A percentile compares a stretch with the other conserved stretches of the same genome.
Evolutionary conservation across 2,113 vertebrate genomes (phyloP).

Genomic region (Calyptomena viridis): DNA sequence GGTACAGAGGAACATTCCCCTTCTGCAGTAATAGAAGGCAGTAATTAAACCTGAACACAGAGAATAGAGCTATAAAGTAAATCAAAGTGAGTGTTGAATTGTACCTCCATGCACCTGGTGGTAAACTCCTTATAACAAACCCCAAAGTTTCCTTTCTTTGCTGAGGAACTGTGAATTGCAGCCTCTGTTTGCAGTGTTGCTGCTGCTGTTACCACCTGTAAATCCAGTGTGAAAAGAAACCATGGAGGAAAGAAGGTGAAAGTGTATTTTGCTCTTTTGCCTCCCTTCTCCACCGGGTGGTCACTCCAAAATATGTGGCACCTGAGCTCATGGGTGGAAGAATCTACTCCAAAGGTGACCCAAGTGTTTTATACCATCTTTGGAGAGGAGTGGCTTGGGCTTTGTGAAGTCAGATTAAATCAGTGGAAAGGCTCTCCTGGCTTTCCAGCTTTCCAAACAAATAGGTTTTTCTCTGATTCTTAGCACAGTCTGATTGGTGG

Average conservation of each 20-base stretch:
- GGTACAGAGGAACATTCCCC: slow-evolving; percentile 6
- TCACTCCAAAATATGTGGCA: background rate
- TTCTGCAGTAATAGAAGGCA: slow-evolving; percentile 33
- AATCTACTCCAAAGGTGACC: background rate
- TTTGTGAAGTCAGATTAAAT: background rate
- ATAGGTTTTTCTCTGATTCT: background rate
- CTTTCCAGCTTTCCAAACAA: background rate
- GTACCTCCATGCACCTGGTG: background rate
- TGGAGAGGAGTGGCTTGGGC: background rate
- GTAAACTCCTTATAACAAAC: slow-evolving; percentile 23
- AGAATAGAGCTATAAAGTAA: background rate
- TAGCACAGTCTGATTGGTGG: background rate
- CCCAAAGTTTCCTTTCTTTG: slow-evolving; percentile 25
- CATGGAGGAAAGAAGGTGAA: background rate
- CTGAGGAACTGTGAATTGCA: slow-evolving; percentile 3
- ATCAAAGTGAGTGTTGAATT: slow-evolving; percentile 49
- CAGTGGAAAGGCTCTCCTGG: background rate
- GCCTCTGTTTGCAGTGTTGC: background rate
- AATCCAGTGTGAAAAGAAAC: background rate
- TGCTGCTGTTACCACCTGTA: slow-evolving; percentile 1
- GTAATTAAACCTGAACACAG: slow-evolving; percentile 37
- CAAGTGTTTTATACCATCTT: background rate
- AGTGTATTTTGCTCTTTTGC: background rate
- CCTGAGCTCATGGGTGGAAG: background rate
- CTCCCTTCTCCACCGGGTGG: background rate